Conservation (phyloP, 2,113 vertebrate genomes). For the Mustela lutreola region DNA sequence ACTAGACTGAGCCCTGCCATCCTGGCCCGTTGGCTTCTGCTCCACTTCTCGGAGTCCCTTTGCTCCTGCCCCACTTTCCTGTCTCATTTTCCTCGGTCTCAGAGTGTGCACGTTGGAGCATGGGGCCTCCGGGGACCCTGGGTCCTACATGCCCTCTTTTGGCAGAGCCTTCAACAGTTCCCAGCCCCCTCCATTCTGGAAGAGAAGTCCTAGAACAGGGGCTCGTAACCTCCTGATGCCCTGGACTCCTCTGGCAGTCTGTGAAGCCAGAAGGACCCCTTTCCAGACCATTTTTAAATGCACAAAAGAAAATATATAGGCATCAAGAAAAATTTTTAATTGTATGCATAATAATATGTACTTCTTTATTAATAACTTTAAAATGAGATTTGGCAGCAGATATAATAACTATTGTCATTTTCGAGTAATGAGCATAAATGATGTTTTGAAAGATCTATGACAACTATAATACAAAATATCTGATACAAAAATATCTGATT, state of each 20-base stretch:
- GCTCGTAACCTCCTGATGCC: background rate
- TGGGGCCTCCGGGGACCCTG: constrained; percentile 57
- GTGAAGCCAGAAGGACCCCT: background rate
- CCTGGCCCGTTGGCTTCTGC: constrained; percentile 47
- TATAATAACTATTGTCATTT: background rate
- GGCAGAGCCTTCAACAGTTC: background rate
- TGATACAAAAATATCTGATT: constrained; percentile 7
- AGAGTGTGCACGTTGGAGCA: constrained; percentile 26
- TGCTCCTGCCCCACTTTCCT: constrained; percentile 78
- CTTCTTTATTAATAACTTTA: constrained; percentile 17
- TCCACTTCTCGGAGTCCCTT: constrained; percentile 77
- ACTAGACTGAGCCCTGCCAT: constrained; percentile 33
- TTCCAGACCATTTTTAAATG: background rate
- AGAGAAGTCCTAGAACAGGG: background rate
- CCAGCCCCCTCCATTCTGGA: constrained; percentile 28
- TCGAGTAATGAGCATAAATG: background rate
- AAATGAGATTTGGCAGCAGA: constrained; percentile 2
- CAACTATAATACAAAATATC: background rate
- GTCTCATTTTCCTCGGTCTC: constrained; percentile 70
- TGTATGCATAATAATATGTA: background rate
- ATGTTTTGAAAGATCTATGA: background rate
- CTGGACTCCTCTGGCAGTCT: background rate
- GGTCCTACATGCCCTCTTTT: constrained; percentile 78
- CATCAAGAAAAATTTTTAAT: background rate
- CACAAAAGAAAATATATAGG: background rate